Evolutionary conservation across 1,140 invertebrate genomes (phyloP).

Genomic region (Aphaenogaster ashmeadi): DNA sequence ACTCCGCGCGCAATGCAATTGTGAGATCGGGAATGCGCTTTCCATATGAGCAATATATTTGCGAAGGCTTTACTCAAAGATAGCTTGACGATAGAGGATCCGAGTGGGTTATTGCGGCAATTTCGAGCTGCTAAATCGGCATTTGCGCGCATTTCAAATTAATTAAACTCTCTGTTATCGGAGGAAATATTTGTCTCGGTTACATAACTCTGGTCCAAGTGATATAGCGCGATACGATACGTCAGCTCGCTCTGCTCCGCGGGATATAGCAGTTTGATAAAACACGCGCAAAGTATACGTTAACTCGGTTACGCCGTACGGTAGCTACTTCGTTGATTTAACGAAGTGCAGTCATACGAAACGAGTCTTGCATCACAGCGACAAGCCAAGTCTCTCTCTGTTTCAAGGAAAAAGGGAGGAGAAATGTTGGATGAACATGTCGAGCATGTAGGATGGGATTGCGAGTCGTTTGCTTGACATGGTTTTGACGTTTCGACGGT

Average conservation of each 20-base stretch:
- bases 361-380: constrained; percentile 47
- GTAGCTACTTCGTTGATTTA: constrained; percentile 40
- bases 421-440: constrained; percentile 8
- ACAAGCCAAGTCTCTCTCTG: constrained; percentile 32
- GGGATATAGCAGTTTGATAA: constrained; percentile 24
- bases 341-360: constrained; percentile 40
- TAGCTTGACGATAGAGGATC: neutral
- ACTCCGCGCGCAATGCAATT: constrained; percentile 27
- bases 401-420: constrained; percentile 9
- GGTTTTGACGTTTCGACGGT: constrained; percentile 9
- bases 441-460: constrained; percentile 31
- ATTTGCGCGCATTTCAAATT: neutral
- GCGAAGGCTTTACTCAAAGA: neutral
- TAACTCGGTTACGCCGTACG: constrained; percentile 39
- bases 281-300: constrained; percentile 49
- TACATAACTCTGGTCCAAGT: constrained; percentile 6
- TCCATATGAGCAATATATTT: neutral
- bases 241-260: neutral
- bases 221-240: constrained; percentile 22
- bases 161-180: constrained; percentile 43
- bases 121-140: neutral
- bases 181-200: constrained; percentile 26
- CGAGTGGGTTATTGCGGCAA: neutral
- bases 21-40: neutral
- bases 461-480: neutral